Percentiles rank a stretch among this genome's conserved stretches.
These are phyloP conservation scores for Crioceris asparagi DNA, from an alignment of 2,888 invertebrate species.

Conservation along the genomic window DNA sequence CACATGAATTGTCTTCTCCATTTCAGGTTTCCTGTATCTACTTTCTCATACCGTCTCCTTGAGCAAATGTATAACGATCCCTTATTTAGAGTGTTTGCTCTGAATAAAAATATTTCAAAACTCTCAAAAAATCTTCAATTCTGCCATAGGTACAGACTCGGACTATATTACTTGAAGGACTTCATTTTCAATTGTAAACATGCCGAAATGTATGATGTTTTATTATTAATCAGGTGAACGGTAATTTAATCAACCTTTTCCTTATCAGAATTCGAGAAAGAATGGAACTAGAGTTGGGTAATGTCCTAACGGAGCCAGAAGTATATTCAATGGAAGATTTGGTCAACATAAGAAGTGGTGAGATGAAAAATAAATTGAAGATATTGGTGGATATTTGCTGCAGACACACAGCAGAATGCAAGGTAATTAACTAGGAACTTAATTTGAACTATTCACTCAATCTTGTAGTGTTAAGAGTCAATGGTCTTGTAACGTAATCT, in stretches of 20 bases:
- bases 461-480: neutral
- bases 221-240: no score
- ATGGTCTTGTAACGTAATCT: neutral
- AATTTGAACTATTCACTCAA: neutral
- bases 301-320: conserved; percentile 54
- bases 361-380: conserved; percentile 46
- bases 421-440: conserved; percentile 23
- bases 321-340: conserved; percentile 65
- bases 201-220: conserved; percentile 45
- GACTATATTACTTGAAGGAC: conserved; percentile 58
- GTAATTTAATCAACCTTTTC: no score
- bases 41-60: conserved; percentile 65
- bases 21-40: conserved; percentile 67
- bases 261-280: conserved; percentile 44
- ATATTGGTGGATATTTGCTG: conserved; percentile 48
- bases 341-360: conserved; percentile 50
- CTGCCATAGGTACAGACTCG: conserved; percentile 50
- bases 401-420: conserved; percentile 46
- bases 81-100: conserved; percentile 60
- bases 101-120: conserved; percentile 56
- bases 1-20: conserved; percentile 12
- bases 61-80: conserved; percentile 70
- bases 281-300: conserved; percentile 46
- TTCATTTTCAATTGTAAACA: conserved; percentile 61
- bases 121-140: conserved; percentile 51